Percentiles rank a stretch among this genome's conserved stretches.
phyloP scores from a whole-genome alignment of 2,888 invertebrate genomes.

The Eristalinus aeneus region DNA sequence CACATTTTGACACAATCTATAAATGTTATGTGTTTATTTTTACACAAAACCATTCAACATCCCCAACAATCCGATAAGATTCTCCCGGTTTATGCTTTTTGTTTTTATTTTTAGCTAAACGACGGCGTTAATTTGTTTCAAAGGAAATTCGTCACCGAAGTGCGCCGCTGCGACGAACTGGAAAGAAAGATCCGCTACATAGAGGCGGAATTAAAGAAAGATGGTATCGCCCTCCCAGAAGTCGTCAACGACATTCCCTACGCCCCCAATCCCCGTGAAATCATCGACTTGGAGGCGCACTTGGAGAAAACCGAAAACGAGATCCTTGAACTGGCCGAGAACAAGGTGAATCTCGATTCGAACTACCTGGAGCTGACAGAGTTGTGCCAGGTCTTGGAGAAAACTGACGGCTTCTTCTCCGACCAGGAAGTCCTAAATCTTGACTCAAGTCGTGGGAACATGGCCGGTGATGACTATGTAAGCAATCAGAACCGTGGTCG shows the following conservation, averaged over 20 bases:
- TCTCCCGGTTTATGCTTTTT: neutral
- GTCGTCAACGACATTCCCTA: conserved; percentile 84
- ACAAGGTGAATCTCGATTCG: conserved; percentile 94
- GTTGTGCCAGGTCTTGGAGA: conserved; percentile 93
- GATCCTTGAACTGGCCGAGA: conserved; percentile 94
- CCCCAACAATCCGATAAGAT: no score
- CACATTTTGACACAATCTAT: no score
- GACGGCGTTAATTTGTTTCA: conserved; percentile 90
- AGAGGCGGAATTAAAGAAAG: conserved; percentile 89
- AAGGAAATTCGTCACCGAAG: conserved; percentile 91
- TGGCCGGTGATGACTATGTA: conserved; percentile 84
- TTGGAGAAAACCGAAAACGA: conserved; percentile 98
- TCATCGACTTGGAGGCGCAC: conserved; percentile 90
- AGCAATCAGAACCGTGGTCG: conserved; percentile 78
- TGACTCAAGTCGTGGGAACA: conserved; percentile 84
- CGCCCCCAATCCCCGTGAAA: conserved; percentile 89
- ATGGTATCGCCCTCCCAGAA: conserved; percentile 86
- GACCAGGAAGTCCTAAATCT: conserved; percentile 77
- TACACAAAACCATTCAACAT: no score
- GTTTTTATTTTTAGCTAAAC: conserved; percentile 84
- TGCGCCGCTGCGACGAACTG: conserved; percentile 92
- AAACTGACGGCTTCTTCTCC: conserved; percentile 85
- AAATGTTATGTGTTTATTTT: no score
- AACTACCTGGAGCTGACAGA: conserved; percentile 96
- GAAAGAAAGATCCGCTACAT: conserved; percentile 89